phyloP scores from a whole-genome alignment of 2,113 vertebrate species.

The Nansenia antarctica region DNA sequence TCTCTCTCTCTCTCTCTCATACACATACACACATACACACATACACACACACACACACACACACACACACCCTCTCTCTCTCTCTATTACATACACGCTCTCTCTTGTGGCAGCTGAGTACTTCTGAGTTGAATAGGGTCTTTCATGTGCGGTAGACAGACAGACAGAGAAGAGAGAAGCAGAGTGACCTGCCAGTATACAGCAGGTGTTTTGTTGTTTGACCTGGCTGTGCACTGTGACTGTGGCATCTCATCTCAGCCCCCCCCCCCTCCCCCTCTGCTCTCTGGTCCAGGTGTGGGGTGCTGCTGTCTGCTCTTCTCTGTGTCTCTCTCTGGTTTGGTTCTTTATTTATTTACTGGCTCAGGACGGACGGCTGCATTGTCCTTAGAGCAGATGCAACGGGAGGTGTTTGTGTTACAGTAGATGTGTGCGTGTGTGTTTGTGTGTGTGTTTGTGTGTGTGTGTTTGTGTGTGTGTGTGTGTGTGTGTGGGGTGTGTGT shows the following conservation, averaged over 20 bases:
- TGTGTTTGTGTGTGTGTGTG: background rate
- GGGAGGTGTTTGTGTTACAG: background rate
- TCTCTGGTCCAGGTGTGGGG: constrained; percentile 20
- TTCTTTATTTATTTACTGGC: constrained; percentile 35
- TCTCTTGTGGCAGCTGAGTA: constrained; percentile 65
- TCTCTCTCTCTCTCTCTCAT: constrained; percentile 19
- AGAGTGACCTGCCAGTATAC: constrained; percentile 56
- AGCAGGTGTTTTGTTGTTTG: constrained; percentile 71
- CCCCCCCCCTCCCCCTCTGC: constrained; percentile 6
- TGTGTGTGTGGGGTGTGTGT: background rate
- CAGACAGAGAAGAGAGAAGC: constrained; percentile 56
- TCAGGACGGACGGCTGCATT: constrained; percentile 48
- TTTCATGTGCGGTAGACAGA: constrained; percentile 69
- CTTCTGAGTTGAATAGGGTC: constrained; percentile 63
- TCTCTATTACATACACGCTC: background rate
- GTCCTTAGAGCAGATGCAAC: constrained; percentile 12
- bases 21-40: constrained; percentile 5
- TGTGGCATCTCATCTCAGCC: constrained; percentile 26
- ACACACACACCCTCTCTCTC: constrained; percentile 14
- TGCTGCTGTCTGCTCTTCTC: background rate
- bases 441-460: constrained; percentile 23
- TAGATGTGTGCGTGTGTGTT: constrained; percentile 14
- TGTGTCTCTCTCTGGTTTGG: constrained; percentile 5
- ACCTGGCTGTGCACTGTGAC: constrained; percentile 50
- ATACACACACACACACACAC: constrained; percentile 26